Evolutionary conservation across 1,140 invertebrate species (phyloP).

Genomic region (Trissolcus basalis): DNA sequence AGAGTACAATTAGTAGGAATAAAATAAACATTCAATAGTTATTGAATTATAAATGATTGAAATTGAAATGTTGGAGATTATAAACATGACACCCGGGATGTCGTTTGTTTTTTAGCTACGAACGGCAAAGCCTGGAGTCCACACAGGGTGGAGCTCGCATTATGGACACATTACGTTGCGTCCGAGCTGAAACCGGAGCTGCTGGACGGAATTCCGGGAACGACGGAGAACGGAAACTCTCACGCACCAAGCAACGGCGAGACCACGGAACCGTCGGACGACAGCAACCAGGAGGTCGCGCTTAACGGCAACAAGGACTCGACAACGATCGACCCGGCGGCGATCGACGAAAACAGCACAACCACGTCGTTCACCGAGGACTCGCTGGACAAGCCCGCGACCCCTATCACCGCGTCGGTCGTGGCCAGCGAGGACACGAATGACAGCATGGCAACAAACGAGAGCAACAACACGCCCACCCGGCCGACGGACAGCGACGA

Average conservation of each 20-base stretch:
- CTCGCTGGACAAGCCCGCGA: slow-evolving; percentile 79
- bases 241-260: slow-evolving; percentile 61
- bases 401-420: slow-evolving; percentile 67
- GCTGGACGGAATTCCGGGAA: slow-evolving; percentile 84
- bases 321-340: slow-evolving; percentile 64
- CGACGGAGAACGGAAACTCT: slow-evolving; percentile 77
- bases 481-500: slow-evolving; percentile 74
- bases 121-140: slow-evolving; percentile 83
- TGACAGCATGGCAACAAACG: slow-evolving; percentile 70
- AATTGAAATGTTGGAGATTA: too few species aligned
- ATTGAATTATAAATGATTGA: too few species aligned
- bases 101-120: slow-evolving; percentile 70
- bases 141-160: slow-evolving; percentile 90
- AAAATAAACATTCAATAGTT: too few species aligned
- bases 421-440: slow-evolving; percentile 71
- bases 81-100: neutral
- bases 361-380: slow-evolving; percentile 85
- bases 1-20: too few species aligned
- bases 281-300: slow-evolving; percentile 51
- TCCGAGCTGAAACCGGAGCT: slow-evolving; percentile 89
- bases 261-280: slow-evolving; percentile 60
- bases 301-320: slow-evolving; percentile 66
- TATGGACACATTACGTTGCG: slow-evolving; percentile 93
- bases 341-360: slow-evolving; percentile 76
- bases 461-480: slow-evolving; percentile 69